These are phyloP conservation scores for Anarhynchus alexandrinus DNA, from an alignment of 2,113 vertebrate species.

Conservation along the genomic window DNA sequence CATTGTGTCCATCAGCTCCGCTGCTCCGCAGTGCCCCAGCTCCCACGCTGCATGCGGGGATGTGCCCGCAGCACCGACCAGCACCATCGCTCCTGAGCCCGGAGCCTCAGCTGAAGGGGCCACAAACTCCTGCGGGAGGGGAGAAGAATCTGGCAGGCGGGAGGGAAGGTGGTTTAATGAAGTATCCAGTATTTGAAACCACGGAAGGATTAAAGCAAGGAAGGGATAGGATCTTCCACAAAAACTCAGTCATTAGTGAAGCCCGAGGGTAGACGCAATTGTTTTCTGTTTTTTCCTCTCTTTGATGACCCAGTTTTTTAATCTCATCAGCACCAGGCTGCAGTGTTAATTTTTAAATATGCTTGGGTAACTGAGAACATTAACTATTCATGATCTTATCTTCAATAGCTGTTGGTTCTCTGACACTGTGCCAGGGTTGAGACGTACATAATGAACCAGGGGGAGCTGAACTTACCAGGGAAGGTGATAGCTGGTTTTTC, in stretches of 20 bases:
- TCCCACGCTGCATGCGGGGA: accelerated
- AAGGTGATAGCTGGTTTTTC: constrained; percentile 32
- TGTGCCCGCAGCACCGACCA: accelerated
- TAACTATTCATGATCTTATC: constrained; percentile 46
- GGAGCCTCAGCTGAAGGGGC: neutral
- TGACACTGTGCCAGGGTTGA: neutral
- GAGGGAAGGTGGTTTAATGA: neutral
- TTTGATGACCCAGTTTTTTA: constrained; percentile 58
- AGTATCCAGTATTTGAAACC: neutral
- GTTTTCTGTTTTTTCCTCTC: constrained; percentile 29
- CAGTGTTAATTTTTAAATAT: constrained; percentile 61
- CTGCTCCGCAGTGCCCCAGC: accelerated
- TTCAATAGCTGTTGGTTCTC: neutral
- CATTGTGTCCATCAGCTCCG: neutral
- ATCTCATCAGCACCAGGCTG: constrained; percentile 23
- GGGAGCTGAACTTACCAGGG: neutral
- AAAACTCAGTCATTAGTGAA: constrained; percentile 2
- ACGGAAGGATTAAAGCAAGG: neutral
- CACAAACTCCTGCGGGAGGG: neutral
- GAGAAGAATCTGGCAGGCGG: neutral
- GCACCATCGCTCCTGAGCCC: neutral
- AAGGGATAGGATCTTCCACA: neutral
- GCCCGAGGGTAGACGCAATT: constrained; percentile 12
- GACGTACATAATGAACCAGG: neutral
- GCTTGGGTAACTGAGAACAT: constrained; percentile 52